Evolutionary conservation across 2,888 invertebrate genomes (phyloP), one percentile per base, ranked within the genome.

Genomic region (Eudemis profundana): DNA sequence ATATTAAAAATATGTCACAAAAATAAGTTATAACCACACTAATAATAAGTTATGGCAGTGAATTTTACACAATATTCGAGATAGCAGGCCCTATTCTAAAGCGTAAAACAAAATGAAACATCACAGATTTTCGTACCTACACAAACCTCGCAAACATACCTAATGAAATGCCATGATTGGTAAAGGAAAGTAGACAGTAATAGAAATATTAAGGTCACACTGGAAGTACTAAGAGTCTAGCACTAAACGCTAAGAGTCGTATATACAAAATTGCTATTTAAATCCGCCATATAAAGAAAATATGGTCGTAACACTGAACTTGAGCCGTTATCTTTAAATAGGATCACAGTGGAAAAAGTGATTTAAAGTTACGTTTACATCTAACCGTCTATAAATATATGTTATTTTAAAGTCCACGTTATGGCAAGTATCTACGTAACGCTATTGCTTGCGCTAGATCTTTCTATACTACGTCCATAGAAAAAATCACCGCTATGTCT

Each of bases 321-420:
- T 90, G 91, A 92, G 92, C 92, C 85, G 77, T 89, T 85, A 89
- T 78, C 86, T 85, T 87, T 86, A 87, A 87, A 85, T 90, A 91
- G 91, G 92, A 92, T 92, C 92, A 92, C 92, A 92, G 92, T 92
- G 92, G 90, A 91, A 87, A 90, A 88, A 90, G 91, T 91, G 89
- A 89, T 89, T 88, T 87, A 85, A 85, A 82, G 81, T 82, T 89
- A 89, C 82, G 79, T 84, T 86, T 85, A 86, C 75, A 72, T 73
- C 78, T 78, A 79, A 74, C 62, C 70, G 67, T 77, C 78, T 79
- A 79, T 78, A 68, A 70, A 86, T 78, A 78, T 81, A 78, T 77
- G 77, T 82, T 78, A 75, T 81, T 79, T 76, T 81, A 89, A 87
- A 85, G 89, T 90, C 88, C 92, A 87, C 85, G 78, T 86, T 90